Base-by-base conservation (phyloP, 2,113 vertebrate genomes). In the Nyctereutes procyonoides region DNA sequence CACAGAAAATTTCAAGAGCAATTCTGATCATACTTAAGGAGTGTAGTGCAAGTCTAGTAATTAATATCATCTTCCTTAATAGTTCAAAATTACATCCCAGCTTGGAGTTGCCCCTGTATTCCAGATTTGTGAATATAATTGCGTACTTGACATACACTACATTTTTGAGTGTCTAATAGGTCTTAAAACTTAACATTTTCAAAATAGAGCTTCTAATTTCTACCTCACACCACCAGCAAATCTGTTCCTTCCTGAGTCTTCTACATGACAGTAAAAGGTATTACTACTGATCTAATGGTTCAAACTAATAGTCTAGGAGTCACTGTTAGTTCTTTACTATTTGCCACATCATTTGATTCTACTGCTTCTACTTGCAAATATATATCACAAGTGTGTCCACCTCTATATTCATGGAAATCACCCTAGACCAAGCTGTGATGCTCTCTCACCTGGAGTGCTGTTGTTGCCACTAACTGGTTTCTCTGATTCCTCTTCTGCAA, bases 131-230 rank as follows among this genome's bases (percentile, higher is more conserved):
- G 28, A 71, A 63, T 17, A 30, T 73, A 86, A 90, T 80, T 63
- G n/a, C 63, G 20, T 48, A 35, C 63, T 90, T 80, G 71, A 85
- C 80, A 90, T 90, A 90, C 73, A 48, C 38, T 55, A 56, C 35
- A 24, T 32, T 38, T 20, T 83, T 93, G 71, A 80, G 43, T 62
- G 19, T 87, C 69, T 67, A 60, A 92, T 69, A 22, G 26, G 82
- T 63, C 77, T 79, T 79, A n/a, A 97, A 69, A 79, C 35, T 82
- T 55, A 93, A 89, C 90, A 93, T 93, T 88, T 92, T 63, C 43
- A 80, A 83, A 79, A 30, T 30, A 43, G 15, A 62, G n/a, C 17
- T 55, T 24, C 77, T 82, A 20, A 51, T 22, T 62, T 84, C 12
- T 53, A 12, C 60, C 83, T 48, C 43, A 26, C 12, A 55, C n/a